These are phyloP conservation scores for Pitangus sulphuratus DNA, from an alignment of 2,797 vertebrate species.

Conservation along the genomic window DNA sequence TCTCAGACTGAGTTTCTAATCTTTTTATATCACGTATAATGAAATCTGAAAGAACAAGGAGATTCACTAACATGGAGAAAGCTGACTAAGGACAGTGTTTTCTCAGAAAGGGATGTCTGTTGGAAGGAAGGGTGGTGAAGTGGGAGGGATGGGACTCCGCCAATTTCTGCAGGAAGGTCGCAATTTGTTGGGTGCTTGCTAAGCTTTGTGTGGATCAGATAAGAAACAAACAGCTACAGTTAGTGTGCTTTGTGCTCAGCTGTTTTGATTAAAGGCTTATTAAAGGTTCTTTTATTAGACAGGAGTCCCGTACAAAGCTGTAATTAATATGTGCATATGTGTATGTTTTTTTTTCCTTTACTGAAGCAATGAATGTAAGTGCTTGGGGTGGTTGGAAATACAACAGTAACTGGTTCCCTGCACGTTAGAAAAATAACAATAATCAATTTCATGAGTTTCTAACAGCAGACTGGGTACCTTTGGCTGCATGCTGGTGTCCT, in stretches of 20 bases:
- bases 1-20: not conserved
- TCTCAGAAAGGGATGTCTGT: not conserved
- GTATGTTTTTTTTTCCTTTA: not conserved
- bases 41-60: not conserved
- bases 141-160: constrained; percentile 13
- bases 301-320: not conserved
- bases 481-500: constrained; percentile 30
- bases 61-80: not conserved
- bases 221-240: constrained; percentile 23
- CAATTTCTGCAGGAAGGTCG: not conserved
- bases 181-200: constrained; percentile 25
- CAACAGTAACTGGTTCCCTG: constrained; percentile 4
- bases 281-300: constrained; percentile 32
- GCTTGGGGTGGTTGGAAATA: constrained; percentile 2
- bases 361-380: not conserved
- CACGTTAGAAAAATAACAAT: not conserved
- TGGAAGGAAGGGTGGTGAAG: not conserved
- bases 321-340: constrained; percentile 27
- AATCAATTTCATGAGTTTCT: constrained; percentile 12
- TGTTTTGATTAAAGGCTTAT: constrained; percentile 44
- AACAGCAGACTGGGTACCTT: not conserved
- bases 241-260: constrained; percentile 6
- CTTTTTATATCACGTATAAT: not conserved
- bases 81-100: not conserved
- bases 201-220: constrained; percentile 39